Conservation (phyloP, 2,888 invertebrate species). For the Rhingia rostrata region DNA sequence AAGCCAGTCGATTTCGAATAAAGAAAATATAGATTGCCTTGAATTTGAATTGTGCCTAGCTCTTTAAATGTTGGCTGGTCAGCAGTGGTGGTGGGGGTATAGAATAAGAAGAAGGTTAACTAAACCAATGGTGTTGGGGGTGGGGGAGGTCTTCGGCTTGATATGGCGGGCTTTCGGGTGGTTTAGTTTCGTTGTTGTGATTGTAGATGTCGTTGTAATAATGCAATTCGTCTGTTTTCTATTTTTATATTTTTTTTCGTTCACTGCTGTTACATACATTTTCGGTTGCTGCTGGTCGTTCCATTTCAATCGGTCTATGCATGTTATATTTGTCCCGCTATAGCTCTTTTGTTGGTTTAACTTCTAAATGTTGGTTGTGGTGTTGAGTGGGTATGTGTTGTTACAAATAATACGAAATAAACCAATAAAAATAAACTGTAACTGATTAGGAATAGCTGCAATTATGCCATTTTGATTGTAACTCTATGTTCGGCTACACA, state of each 20-base stretch:
- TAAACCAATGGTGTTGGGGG: constrained; percentile 10
- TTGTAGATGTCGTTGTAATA: constrained; percentile 57
- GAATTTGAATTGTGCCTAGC: constrained; percentile 50
- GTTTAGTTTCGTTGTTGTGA: constrained; percentile 20
- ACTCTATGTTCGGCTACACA: constrained; percentile 7
- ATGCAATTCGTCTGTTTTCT: constrained; percentile 57
- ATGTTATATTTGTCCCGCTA: constrained; percentile 27
- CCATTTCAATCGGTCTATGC: neutral
- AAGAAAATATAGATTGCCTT: constrained; percentile 57
- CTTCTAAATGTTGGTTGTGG: neutral
- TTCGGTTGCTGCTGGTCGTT: constrained; percentile 28
- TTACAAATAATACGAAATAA: constrained; percentile 16
- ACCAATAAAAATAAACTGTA: constrained; percentile 42
- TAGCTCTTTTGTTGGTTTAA: constrained; percentile 6
- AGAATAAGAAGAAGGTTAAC: constrained; percentile 52
- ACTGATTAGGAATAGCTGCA: constrained; percentile 57
- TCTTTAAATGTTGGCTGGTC: constrained; percentile 31
- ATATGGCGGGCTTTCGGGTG: constrained; percentile 36
- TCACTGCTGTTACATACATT: constrained; percentile 25
- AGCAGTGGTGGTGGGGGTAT: constrained; percentile 1
- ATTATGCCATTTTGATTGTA: constrained; percentile 55
- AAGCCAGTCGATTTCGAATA: constrained; percentile 30
- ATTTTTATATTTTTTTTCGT: constrained; percentile 24
- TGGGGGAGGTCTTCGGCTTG: constrained; percentile 7
- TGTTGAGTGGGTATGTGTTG: neutral